Conservation (phyloP, 1,140 invertebrate species). For the Paraescarpia echinospica region DNA sequence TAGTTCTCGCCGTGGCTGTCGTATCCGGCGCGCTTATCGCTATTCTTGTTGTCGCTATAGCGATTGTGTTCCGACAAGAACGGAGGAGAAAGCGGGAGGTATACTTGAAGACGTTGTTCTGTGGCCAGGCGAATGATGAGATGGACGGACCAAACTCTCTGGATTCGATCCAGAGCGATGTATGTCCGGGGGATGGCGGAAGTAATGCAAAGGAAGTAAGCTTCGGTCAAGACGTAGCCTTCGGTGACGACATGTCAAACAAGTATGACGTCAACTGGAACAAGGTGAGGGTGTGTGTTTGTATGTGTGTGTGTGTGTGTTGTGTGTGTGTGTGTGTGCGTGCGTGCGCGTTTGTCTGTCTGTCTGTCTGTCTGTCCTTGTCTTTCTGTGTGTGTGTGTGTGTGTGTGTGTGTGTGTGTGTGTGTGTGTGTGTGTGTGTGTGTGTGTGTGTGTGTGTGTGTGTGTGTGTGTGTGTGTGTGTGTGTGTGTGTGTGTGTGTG, state of each 20-base stretch:
- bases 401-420: conserved; percentile 18
- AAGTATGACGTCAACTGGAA: neutral
- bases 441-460: conserved; percentile 28
- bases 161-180: neutral
- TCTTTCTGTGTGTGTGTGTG: neutral
- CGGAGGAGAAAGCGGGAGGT: neutral
- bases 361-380: conserved; percentile 20
- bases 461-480: conserved; percentile 31
- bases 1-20: neutral
- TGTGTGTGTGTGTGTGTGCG: conserved; percentile 32
- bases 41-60: neutral
- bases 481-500: conserved; percentile 30
- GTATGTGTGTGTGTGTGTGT: conserved; percentile 33
- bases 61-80: neutral
- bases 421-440: conserved; percentile 33
- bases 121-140: neutral
- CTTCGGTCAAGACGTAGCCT: neutral
- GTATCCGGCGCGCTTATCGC: neutral
- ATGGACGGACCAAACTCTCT: neutral
- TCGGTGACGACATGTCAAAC: neutral
- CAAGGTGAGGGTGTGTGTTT: neutral
- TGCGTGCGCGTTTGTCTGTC: conserved; percentile 33
- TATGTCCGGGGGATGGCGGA: neutral
- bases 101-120: neutral
- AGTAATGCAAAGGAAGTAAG: neutral